Conservation (phyloP, 1,140 invertebrate genomes). For the Cydia strobilella region DNA sequence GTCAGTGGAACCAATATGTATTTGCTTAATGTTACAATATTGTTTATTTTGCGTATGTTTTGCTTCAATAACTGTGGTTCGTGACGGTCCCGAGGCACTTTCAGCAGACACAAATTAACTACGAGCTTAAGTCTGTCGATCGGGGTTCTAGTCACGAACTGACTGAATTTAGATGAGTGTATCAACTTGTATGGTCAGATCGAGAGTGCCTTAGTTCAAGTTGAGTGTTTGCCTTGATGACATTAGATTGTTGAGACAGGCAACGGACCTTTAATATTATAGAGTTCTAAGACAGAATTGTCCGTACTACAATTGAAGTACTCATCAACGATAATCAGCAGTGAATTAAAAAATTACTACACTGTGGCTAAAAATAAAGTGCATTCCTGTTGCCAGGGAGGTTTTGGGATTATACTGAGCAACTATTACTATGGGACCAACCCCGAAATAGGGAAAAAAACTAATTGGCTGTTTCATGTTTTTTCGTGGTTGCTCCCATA, state of each 20-base stretch:
- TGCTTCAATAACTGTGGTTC: slow-evolving; percentile 50
- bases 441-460: no score
- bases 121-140: slow-evolving; percentile 45
- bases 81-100: slow-evolving; percentile 51
- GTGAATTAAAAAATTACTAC: no score
- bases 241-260: background rate
- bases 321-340: no score
- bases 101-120: slow-evolving; percentile 57
- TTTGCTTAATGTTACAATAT: slow-evolving; percentile 41
- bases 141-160: slow-evolving; percentile 54
- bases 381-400: no score
- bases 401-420: no score
- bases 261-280: background rate
- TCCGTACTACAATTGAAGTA: no score
- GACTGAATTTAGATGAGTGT: slow-evolving; percentile 62
- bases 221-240: background rate
- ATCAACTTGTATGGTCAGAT: slow-evolving; percentile 49
- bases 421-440: no score
- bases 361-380: no score
- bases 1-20: background rate
- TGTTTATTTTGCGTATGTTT: slow-evolving; percentile 46
- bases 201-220: slow-evolving; percentile 6
- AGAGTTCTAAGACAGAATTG: no score
- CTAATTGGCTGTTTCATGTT: no score
- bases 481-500: no score